Percentiles rank a stretch among this genome's conserved stretches.
Evolutionary conservation across 2,888 invertebrate species (phyloP).

Genomic region (Ligdia adustata): DNA sequence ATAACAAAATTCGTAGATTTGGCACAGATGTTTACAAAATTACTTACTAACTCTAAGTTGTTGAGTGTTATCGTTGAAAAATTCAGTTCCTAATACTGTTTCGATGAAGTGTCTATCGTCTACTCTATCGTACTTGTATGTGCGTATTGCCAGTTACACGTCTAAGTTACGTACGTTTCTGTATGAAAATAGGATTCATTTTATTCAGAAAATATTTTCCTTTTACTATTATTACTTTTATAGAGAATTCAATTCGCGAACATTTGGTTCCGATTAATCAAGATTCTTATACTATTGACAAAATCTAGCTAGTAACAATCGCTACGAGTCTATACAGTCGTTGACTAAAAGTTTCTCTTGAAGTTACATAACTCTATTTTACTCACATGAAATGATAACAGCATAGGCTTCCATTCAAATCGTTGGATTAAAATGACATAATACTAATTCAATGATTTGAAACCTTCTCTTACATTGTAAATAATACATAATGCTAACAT

Average conservation of each 20-base stretch:
- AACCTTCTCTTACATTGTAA: conserved; percentile 61
- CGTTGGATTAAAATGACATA: conserved; percentile 55
- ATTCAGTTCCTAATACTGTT: conserved; percentile 36
- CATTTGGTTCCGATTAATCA: conserved; percentile 63
- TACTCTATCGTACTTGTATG: conserved; percentile 59
- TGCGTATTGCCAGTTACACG: conserved; percentile 75
- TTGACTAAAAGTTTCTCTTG: conserved; percentile 60
- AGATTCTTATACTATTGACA: conserved; percentile 57
- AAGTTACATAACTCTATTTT: conserved; percentile 48
- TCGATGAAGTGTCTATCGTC: too few species aligned
- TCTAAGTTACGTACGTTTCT: conserved; percentile 71
- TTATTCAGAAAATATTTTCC: conserved; percentile 77
- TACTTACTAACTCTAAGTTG: conserved; percentile 36
- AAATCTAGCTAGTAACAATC: conserved; percentile 67
- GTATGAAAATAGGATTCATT: conserved; percentile 81
- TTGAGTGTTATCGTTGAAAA: conserved; percentile 43
- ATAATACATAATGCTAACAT: conserved; percentile 53
- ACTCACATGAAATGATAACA: conserved; percentile 50
- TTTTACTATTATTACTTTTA: conserved; percentile 56
- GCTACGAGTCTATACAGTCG: conserved; percentile 74
- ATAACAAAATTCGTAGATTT: conserved; percentile 60
- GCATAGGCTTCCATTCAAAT: conserved; percentile 55
- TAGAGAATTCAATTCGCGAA: conserved; percentile 68
- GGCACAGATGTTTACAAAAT: conserved; percentile 61
- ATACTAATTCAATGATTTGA: conserved; percentile 72